These are phyloP conservation scores for Ectemnius lituratus DNA, from an alignment of 2,888 invertebrate genomes.

Conservation along the genomic window DNA sequence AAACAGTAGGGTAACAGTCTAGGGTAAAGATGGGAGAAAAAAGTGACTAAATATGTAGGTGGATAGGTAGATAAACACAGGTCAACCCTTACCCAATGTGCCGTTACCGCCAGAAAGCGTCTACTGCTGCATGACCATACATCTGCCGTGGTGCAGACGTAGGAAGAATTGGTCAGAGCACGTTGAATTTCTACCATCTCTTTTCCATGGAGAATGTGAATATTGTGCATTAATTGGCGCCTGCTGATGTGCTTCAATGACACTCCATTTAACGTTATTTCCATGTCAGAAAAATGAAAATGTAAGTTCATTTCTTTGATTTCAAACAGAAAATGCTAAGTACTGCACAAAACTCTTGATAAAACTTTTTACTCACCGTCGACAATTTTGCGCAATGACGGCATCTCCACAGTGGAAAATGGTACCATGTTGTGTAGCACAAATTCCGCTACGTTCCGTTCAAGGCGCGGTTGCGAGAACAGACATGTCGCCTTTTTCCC, in stretches of 20 bases:
- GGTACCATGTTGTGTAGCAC: not conserved
- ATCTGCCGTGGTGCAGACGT: not conserved
- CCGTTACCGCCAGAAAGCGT: not conserved
- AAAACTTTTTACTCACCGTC: not conserved
- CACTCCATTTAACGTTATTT: not conserved
- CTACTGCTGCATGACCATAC: not conserved
- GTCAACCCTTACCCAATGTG: not conserved
- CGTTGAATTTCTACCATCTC: not conserved
- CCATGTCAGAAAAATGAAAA: not conserved
- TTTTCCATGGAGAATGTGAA: not conserved
- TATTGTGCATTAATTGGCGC: not conserved
- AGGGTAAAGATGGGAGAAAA: not conserved
- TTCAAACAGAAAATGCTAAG: not conserved
- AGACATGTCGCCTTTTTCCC: constrained; percentile 1
- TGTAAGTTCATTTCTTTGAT: not conserved
- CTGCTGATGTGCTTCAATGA: not conserved
- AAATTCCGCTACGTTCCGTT: not conserved
- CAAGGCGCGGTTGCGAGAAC: not conserved
- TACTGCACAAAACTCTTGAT: no score
- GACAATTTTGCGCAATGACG: not conserved
- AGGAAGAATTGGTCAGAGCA: not conserved
- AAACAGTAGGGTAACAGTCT: not conserved
- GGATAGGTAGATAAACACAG: not conserved
- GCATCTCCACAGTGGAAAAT: not conserved
- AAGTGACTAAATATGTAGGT: not conserved